Percentiles rank a stretch among this genome's conserved stretches.
These are phyloP conservation scores for Epinotia brunnichana DNA, from an alignment of 2,888 invertebrate genomes.

Conservation along the genomic window DNA sequence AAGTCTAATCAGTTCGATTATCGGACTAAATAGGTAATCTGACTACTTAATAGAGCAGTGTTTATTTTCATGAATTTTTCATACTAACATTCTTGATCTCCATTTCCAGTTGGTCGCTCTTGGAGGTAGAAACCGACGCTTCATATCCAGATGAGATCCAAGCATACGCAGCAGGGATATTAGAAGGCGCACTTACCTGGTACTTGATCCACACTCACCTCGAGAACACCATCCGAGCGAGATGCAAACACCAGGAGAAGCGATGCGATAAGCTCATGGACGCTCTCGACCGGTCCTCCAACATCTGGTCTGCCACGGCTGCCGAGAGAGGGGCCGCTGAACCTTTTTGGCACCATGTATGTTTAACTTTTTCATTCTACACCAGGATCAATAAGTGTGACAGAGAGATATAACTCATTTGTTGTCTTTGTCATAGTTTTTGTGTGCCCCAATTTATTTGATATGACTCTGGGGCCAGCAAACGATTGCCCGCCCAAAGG, in stretches of 20 bases:
- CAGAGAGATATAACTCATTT: too few relatives aligned
- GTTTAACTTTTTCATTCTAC: constrained; percentile 39
- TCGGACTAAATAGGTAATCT: too few relatives aligned
- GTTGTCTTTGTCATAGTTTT: too few relatives aligned
- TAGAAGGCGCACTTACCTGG: constrained; percentile 93
- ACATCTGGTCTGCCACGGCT: constrained; percentile 85
- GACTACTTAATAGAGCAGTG: too few relatives aligned
- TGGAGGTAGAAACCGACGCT: constrained; percentile 91
- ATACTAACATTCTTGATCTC: background rate
- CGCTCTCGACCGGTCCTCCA: constrained; percentile 86
- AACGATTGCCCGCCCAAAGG: too few relatives aligned
- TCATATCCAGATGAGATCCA: constrained; percentile 90
- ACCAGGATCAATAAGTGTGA: background rate
- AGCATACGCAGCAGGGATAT: constrained; percentile 92
- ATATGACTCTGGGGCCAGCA: too few relatives aligned
- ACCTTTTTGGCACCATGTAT: constrained; percentile 93
- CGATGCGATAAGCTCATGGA: constrained; percentile 87
- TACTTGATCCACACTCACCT: constrained; percentile 91
- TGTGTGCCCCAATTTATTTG: too few relatives aligned
- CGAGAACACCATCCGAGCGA: constrained; percentile 86
- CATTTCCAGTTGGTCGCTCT: constrained; percentile 88
- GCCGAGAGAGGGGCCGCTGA: constrained; percentile 72
- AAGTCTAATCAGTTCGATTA: too few relatives aligned
- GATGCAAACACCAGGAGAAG: constrained; percentile 80
- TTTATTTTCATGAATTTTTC: background rate